Evolutionary conservation across 1,140 invertebrate species (phyloP).

Genomic region (Phortica variegata): DNA sequence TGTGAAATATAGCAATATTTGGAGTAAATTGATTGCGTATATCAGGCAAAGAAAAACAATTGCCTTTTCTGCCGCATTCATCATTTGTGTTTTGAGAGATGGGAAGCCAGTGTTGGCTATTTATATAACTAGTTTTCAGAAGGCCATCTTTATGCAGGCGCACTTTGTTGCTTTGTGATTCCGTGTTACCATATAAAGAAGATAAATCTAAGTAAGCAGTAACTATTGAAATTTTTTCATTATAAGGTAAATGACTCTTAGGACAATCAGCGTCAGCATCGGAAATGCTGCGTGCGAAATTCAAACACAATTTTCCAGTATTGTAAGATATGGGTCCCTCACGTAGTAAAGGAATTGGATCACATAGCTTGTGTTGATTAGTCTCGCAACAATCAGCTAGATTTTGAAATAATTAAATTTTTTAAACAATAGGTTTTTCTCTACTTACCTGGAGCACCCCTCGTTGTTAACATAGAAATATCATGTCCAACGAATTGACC

Average conservation of each 20-base stretch:
- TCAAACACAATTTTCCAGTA: conserved; percentile 68
- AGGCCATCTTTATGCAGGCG: conserved; percentile 67
- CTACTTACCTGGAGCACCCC: conserved; percentile 68
- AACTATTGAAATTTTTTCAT: conserved; percentile 76
- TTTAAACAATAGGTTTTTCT: neutral
- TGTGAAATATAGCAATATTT: conserved; percentile 77
- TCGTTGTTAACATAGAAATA: conserved; percentile 70
- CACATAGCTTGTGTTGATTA: conserved; percentile 64
- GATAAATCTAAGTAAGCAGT: conserved; percentile 84
- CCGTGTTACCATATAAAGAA: conserved; percentile 76
- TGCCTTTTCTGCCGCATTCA: conserved; percentile 64
- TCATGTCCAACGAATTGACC: conserved; percentile 86
- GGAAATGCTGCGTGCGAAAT: conserved; percentile 76
- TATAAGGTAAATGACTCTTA: conserved; percentile 60
- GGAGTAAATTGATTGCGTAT: conserved; percentile 83
- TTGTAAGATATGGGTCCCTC: conserved; percentile 76
- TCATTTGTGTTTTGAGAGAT: conserved; percentile 64
- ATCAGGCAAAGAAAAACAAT: conserved; percentile 76
- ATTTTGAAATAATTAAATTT: neutral
- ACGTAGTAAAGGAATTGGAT: conserved; percentile 76
- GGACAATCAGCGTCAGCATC: conserved; percentile 69
- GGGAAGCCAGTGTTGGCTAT: conserved; percentile 68
- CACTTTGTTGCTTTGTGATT: conserved; percentile 62
- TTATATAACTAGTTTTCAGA: conserved; percentile 61
- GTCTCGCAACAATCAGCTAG: conserved; percentile 37